phyloP scores from a whole-genome alignment of 2,888 invertebrate species.

The Disparrhopalites patrizii region DNA sequence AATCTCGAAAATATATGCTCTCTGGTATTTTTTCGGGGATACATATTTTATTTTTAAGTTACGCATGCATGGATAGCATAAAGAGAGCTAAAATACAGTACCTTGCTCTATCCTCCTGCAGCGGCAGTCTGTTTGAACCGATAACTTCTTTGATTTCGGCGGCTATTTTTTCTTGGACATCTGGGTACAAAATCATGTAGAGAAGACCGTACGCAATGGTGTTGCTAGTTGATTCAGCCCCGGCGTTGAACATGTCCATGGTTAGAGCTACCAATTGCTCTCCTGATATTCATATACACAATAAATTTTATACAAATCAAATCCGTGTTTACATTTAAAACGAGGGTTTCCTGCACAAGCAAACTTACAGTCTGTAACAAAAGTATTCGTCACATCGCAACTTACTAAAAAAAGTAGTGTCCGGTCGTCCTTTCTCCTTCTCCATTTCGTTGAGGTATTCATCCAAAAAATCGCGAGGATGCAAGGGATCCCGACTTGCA shows the following conservation, averaged over 20 bases:
- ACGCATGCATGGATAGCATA: not conserved
- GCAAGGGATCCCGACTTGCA: slow-evolving; percentile 29
- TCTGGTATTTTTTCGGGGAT: too few species aligned
- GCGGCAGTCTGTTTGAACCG: slow-evolving; percentile 30
- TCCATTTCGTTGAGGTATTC: slow-evolving; percentile 47
- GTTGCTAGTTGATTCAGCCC: slow-evolving; percentile 44
- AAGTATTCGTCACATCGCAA: too few species aligned
- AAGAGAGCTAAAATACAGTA: not conserved
- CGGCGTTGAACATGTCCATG: slow-evolving; percentile 43
- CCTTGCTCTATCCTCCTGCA: slow-evolving; percentile 31
- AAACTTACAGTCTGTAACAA: too few species aligned
- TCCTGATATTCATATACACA: too few species aligned
- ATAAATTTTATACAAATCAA: too few species aligned
- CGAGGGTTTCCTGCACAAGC: too few species aligned
- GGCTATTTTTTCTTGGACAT: slow-evolving; percentile 35
- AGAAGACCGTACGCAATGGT: slow-evolving; percentile 38
- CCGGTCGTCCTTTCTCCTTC: slow-evolving; percentile 20
- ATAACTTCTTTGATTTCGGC: slow-evolving; percentile 35
- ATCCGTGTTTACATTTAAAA: too few species aligned
- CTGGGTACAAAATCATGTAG: slow-evolving; percentile 40
- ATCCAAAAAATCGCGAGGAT: slow-evolving; percentile 45
- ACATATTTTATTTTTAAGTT: not conserved
- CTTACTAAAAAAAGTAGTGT: slow-evolving; percentile 40
- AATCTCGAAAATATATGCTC: not conserved
- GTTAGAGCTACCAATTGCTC: slow-evolving; percentile 40